phyloP scores from a whole-genome alignment of 2,113 vertebrate species.

The Mesocricetus auratus region DNA sequence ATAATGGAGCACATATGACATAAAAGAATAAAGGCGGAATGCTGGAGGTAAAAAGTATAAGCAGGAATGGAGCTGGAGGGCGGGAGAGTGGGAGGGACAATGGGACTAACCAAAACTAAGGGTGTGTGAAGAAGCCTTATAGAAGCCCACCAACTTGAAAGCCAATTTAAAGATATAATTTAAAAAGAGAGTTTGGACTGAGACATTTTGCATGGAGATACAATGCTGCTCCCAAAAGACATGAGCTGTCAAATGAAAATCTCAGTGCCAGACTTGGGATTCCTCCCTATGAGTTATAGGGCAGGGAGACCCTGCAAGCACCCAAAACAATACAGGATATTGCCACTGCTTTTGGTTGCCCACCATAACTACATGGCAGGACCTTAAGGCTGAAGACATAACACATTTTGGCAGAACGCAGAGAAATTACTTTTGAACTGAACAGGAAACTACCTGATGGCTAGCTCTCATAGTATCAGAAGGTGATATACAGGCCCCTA shows the following conservation, averaged over 20 bases:
- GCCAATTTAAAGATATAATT: background rate
- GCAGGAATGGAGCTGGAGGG: background rate
- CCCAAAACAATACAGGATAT: too few relatives aligned
- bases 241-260: background rate
- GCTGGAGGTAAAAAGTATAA: background rate
- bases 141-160: background rate
- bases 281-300: background rate
- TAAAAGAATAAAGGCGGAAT: background rate
- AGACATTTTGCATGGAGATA: too few relatives aligned
- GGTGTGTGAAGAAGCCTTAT: background rate
- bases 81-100: too few relatives aligned
- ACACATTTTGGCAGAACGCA: background rate
- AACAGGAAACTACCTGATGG: background rate
- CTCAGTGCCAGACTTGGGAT: background rate
- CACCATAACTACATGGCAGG: background rate
- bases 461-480: background rate
- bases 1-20: too few relatives aligned
- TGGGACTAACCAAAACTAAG: background rate
- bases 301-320: too few relatives aligned
- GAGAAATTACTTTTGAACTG: background rate
- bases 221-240: background rate
- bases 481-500: background rate
- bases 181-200: background rate
- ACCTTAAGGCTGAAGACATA: background rate
- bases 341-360: background rate